Base-by-base conservation (phyloP, 2,113 vertebrate species). In the Gallinago undulata region DNA sequence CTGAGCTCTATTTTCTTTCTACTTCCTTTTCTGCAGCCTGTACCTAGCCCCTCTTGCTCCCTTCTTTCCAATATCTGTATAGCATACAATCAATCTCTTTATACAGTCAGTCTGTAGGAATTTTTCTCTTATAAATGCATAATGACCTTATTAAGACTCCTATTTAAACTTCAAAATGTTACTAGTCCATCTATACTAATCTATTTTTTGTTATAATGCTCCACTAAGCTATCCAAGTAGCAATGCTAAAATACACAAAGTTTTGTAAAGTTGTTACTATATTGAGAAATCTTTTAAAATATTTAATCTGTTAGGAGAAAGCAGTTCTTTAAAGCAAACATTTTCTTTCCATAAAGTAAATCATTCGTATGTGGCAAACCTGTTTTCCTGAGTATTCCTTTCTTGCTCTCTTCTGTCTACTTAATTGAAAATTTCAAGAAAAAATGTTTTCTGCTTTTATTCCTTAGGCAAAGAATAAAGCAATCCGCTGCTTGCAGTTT, bases 391-490 rank as follows among this genome's bases (percentile, higher is more conserved):
- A 37, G 24, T 23, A 87, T 87, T 18, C 35, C 35, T 45, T n/a
- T 14, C 31, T 55, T 70, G 8, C 15, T 10, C 76, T 84, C 53
- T 72, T 31, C 27, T 37, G 3, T 62, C 53, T 83, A n/a, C 21
- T 81, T 62, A 76, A 85, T 45, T 80, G 35, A 83, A 33, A 48
- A 48, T 48, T 21, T 84, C 8, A 80, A 84, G 74, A 51, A 87
- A 84, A 90, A 84, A 76, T 41, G 6, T 64, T 90, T 62, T 85
- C 76, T 90, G 19, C 62, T 90, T 79, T 86, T 90, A 51, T 94
- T 84, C 89, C 95, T 74, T 94, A 99, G 99, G 99, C 99, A 60
- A 99, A 99, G 97, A 99, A 99, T 97, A 97, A 97, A 98, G 99
- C 99, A 5, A 88, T 99, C 79, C 98, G 97, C 66, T 98, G 98